Base-by-base conservation (phyloP, 1,140 invertebrate species). In the Tetramorium parvispinum region DNA sequence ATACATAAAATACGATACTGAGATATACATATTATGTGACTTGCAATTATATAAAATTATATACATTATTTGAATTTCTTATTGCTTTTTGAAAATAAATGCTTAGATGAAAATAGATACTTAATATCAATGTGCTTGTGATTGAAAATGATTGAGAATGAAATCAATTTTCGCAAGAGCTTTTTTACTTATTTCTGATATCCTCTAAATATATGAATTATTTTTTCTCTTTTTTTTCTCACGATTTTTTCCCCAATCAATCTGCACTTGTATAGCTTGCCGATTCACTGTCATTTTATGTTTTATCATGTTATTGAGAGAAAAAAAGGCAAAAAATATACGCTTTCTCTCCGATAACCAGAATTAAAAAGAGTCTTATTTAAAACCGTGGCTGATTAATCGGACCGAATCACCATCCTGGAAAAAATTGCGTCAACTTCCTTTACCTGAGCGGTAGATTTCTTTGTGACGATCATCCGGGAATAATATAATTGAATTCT, bases 401-500 rank as follows among this genome's bases (percentile, higher is more conserved):
- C 24, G 24, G 37, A 24, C 53, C 37, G 78, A 55, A 24, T 79
- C 77, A 68, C 3, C n/a, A 13, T 13, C n/a, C 7, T 24, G n/a
- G 21, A 70, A 59, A 82, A 49, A 37, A 51, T 51, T 21, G 11
- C 21, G 24, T 43, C 66, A 24, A n/a, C 51, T 73, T 24, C n/a
- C 68, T 27, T 37, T 59, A 46, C 13, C 68, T 46, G n/a, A 49
- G 7, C 13, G 11, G 24, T 18, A 27, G 59, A 75, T 73, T 68
- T 83, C 68, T 83, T 46, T 83, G 68, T 75, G 7, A 37, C 43
- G 46, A 61, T 63, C 24, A 21, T 77, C 46, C 75, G 83, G 40
- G 32, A 76, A 79, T 85, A 59, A 85, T 73, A 46, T 49, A 59
- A 83, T 40, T 71, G 53, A 83, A 83, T 83, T 82, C 46, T 24